phyloP scores from a whole-genome alignment of 2,797 vertebrate species.

The Anguilla megastoma region DNA sequence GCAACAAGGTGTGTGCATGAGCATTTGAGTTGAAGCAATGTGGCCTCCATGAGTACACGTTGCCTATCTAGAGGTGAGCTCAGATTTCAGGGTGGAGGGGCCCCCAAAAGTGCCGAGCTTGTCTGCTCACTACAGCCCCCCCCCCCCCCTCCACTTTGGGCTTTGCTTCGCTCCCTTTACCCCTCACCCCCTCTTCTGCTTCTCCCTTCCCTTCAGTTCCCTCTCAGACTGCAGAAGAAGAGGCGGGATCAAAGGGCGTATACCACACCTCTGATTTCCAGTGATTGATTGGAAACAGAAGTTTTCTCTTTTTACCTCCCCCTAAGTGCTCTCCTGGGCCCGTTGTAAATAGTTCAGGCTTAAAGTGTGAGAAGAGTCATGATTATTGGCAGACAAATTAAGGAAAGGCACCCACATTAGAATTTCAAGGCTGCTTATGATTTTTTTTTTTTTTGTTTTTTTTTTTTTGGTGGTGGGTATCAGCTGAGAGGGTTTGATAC shows the following conservation, averaged over 20 bases:
- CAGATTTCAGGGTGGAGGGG: conserved; percentile 69
- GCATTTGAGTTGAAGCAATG: conserved; percentile 45
- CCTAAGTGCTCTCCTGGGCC: conserved; percentile 32
- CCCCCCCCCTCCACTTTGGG: conserved; percentile 52
- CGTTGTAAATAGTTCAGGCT: conserved; percentile 63
- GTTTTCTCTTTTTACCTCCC: conserved; percentile 55
- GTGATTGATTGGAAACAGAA: conserved; percentile 93
- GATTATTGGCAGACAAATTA: conserved; percentile 63
- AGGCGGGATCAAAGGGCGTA: conserved; percentile 88
- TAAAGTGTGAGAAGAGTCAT: conserved; percentile 64
- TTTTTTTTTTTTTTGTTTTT: conserved; percentile 26
- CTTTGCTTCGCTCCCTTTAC: conserved; percentile 60
- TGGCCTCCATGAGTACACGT: neutral
- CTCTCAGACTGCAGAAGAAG: conserved; percentile 79
- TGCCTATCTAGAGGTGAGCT: conserved; percentile 65
- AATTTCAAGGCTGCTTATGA: conserved; percentile 47
- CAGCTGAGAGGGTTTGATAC: conserved; percentile 71
- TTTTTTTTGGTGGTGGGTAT: conserved; percentile 61
- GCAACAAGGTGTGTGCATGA: conserved; percentile 1
- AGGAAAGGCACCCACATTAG: conserved; percentile 55
- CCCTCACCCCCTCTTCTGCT: conserved; percentile 47
- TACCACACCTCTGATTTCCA: conserved; percentile 86
- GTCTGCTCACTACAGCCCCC: conserved; percentile 48
- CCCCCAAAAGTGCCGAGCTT: conserved; percentile 65
- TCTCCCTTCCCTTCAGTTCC: conserved; percentile 38